A percentile compares a stretch with the other conserved stretches of the same genome.
Evolutionary conservation across 2,888 invertebrate genomes (phyloP).

Genomic region (Siphlonurus alternatus): DNA sequence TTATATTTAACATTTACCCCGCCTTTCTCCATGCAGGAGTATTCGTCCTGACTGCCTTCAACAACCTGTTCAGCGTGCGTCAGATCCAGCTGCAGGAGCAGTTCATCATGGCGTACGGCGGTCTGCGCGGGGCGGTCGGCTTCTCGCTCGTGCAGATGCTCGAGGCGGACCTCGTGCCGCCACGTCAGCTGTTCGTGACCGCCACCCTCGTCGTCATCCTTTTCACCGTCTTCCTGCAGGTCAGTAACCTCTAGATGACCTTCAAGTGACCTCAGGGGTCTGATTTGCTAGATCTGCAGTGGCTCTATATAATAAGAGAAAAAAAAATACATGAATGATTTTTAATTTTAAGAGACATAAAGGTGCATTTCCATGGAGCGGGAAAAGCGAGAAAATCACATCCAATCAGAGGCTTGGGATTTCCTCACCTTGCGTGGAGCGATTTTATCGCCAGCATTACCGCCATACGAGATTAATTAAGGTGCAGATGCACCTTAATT

Average conservation of each 20-base stretch:
- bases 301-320: not conserved
- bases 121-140: slow-evolving; percentile 39
- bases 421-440: too few relatives aligned
- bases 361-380: too few relatives aligned
- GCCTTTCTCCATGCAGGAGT: too few relatives aligned
- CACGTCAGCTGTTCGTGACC: slow-evolving; percentile 35
- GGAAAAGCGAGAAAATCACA: too few relatives aligned
- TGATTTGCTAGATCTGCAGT: not conserved
- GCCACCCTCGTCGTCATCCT: slow-evolving; percentile 38
- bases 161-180: slow-evolving; percentile 27
- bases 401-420: too few relatives aligned
- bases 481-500: too few relatives aligned
- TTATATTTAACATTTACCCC: too few relatives aligned
- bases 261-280: not conserved
- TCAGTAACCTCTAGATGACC: slow-evolving; percentile 1
- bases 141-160: slow-evolving; percentile 34
- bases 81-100: slow-evolving; percentile 32
- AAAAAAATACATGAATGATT: not conserved
- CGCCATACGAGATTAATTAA: too few relatives aligned
- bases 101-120: slow-evolving; percentile 40
- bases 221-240: slow-evolving; percentile 42
- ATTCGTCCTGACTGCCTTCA: slow-evolving; percentile 29
- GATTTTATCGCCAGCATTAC: too few relatives aligned
- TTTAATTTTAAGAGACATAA: too few relatives aligned
- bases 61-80: slow-evolving; percentile 30